Evolutionary conservation across 23 tunicate species (phyloP).

Genomic region (Botrylloides violaceus): DNA sequence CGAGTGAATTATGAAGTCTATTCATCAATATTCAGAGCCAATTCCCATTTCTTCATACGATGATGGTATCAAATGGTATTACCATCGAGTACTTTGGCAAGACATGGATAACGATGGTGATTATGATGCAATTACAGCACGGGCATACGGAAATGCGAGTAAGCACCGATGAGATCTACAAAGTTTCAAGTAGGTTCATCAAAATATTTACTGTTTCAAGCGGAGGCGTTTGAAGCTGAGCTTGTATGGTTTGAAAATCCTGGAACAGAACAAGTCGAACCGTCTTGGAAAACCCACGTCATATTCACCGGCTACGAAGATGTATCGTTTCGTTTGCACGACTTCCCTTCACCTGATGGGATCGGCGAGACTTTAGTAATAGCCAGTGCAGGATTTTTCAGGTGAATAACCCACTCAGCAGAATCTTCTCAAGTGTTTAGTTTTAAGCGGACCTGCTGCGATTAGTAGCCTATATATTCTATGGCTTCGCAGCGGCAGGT

Average conservation of each 20-base stretch:
- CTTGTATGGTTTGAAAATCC: constrained; percentile 88
- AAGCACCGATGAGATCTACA: not conserved
- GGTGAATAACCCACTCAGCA: too few relatives aligned
- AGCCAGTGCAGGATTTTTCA: constrained; percentile 68
- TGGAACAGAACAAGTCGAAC: constrained; percentile 21
- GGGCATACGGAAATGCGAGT: constrained; percentile 86
- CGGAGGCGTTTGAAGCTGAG: constrained; percentile 18
- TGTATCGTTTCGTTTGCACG: constrained; percentile 51
- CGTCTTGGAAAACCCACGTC: constrained; percentile 59
- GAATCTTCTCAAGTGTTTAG: too few relatives aligned
- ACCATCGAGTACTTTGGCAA: constrained; percentile 88
- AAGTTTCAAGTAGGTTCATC: too few relatives aligned
- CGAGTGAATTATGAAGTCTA: too few relatives aligned
- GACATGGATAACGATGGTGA: constrained; percentile 89
- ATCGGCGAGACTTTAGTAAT: constrained; percentile 32
- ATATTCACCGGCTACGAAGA: constrained; percentile 49
- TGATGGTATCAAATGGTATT: constrained; percentile 50
- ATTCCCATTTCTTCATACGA: constrained; percentile 3
- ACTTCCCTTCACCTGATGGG: constrained; percentile 44
- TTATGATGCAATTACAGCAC: constrained; percentile 57
- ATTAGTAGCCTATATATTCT: too few relatives aligned
- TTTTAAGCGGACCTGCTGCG: too few relatives aligned
- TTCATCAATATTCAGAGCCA: too few relatives aligned
- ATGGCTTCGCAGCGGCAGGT: too few relatives aligned
- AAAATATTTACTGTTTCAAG: not conserved